Evolutionary conservation across 2,888 invertebrate genomes (phyloP), one percentile per base, ranked within the genome.

Genomic region (Pandemis cinnamomeana): DNA sequence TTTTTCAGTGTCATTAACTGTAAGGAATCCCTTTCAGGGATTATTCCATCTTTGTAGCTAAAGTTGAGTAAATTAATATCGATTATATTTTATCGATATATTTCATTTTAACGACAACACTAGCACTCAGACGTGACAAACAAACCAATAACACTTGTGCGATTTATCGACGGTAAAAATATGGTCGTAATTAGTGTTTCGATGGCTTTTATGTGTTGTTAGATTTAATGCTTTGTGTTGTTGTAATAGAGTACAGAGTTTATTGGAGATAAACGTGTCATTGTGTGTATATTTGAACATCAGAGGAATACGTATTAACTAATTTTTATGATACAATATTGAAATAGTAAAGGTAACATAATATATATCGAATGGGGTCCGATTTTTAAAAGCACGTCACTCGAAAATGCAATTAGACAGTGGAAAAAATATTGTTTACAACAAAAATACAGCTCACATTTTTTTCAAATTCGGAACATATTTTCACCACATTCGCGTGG

Each of bases 71-170:
- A 5, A 11, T 46, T 4, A 4, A 51, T 51, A 51, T 51, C 51
- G 51, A 64, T 64, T 13, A 64, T 5, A 48, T 48, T 62, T 44
- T 15, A 64, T 27, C 48, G 64, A 64, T 48, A 64, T 13, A 64
- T 48, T 13, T 46, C 2, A 51, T 51, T 6, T 6, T 27, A 64
- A 7, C 13, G 46, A 20, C 61, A 20, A 5, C 60, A 41, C 44
- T 64, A 60, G 41, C 8, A 15, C 44, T 61, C 36, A 61, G 27
- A 55, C 27, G 53, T 20, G 44, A 55, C 53, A 71, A 55, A 55
- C 51, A 67, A 67, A 51, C 60, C 55, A 66, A 71, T 66, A 67
- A 61, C 61, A 71, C 67, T 71, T 60, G 67, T 71, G 66, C 15
- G 71, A 71, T 67, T 71, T 71, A 71, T 71, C 61, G 71, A 3